Evolutionary conservation across 2,797 vertebrate species (phyloP).

Genomic region (Cyprinella venusta): DNA sequence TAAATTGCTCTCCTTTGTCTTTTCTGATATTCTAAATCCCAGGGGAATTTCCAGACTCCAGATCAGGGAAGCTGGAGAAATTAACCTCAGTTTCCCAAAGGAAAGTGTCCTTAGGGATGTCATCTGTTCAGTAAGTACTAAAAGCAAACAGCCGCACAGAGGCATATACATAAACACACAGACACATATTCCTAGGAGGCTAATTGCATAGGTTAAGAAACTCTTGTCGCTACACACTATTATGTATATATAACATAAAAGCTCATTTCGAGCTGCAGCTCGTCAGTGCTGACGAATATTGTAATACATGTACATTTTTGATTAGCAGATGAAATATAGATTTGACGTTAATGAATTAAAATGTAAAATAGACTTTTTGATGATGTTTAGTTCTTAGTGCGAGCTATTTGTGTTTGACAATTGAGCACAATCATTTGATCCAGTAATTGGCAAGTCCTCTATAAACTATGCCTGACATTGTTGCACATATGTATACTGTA

Average conservation of each 20-base stretch:
- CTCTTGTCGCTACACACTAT: not conserved
- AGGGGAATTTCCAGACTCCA: conserved; percentile 62
- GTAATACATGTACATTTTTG: not conserved
- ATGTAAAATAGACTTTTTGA: not conserved
- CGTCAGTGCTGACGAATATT: not conserved
- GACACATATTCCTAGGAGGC: conserved; percentile 11
- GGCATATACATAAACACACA: conserved; percentile 11
- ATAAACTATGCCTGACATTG: not conserved
- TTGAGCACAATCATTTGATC: not conserved
- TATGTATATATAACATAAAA: conserved; percentile 30
- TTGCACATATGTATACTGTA: not conserved
- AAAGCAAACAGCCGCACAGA: conserved; percentile 31
- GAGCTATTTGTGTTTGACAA: not conserved
- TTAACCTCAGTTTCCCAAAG: conserved; percentile 70
- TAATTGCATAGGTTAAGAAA: conserved; percentile 26
- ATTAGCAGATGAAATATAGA: not conserved
- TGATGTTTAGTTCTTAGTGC: not conserved
- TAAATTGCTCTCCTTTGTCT: conserved; percentile 57
- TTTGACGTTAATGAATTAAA: not conserved
- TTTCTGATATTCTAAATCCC: conserved; percentile 64
- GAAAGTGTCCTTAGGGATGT: conserved; percentile 68
- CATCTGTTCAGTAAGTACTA: conserved; percentile 70
- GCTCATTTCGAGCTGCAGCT: not conserved
- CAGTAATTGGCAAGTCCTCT: not conserved
- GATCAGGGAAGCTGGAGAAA: conserved; percentile 69